phyloP scores from a whole-genome alignment of 2,888 invertebrate genomes.

The Odontomyia ornata region DNA sequence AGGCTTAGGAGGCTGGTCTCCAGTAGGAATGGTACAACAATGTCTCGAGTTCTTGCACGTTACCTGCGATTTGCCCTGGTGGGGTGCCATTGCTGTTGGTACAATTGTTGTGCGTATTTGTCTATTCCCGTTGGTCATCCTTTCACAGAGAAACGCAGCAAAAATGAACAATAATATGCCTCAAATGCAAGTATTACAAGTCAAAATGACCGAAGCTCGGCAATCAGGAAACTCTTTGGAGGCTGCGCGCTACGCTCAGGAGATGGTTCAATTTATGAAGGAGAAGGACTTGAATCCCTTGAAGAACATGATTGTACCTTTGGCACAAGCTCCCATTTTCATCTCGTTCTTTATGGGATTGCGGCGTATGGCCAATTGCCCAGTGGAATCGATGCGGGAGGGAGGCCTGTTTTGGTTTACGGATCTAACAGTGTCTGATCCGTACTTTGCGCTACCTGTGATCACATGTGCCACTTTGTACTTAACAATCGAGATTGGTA shows the following conservation, averaged over 20 bases:
- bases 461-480: constrained; percentile 85
- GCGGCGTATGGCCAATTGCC: constrained; percentile 86
- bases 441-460: constrained; percentile 85
- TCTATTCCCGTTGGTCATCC: constrained; percentile 87
- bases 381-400: constrained; percentile 86
- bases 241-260: constrained; percentile 77
- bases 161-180: constrained; percentile 87
- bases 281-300: constrained; percentile 82
- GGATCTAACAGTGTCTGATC: constrained; percentile 91
- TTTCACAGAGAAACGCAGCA: constrained; percentile 82
- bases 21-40: constrained; percentile 83
- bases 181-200: constrained; percentile 81
- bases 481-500: constrained; percentile 83
- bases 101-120: constrained; percentile 78
- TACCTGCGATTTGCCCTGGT: constrained; percentile 89
- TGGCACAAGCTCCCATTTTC: constrained; percentile 89
- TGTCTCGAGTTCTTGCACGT: constrained; percentile 85
- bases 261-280: constrained; percentile 84
- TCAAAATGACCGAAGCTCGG: constrained; percentile 87
- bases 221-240: constrained; percentile 83
- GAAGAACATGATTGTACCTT: constrained; percentile 79
- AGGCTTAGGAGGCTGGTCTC: constrained; percentile 85
- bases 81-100: constrained; percentile 84
- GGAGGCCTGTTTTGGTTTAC: constrained; percentile 94
- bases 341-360: constrained; percentile 91